Conservation (phyloP, 2,888 invertebrate genomes). For the Drosophila melanosoma region DNA sequence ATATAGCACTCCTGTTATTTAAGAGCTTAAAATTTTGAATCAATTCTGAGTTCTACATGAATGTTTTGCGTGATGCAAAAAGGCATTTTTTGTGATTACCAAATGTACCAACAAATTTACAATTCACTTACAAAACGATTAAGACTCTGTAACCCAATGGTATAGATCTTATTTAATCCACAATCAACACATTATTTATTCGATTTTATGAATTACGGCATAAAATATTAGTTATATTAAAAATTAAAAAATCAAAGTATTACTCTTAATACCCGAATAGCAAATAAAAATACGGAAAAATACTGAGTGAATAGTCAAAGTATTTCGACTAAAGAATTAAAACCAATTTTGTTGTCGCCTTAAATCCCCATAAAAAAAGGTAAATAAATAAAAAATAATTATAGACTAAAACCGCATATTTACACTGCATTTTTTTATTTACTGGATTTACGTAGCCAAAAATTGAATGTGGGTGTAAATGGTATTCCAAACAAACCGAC, state of each 20-base stretch:
- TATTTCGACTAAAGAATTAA: neutral
- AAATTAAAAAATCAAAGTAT: neutral
- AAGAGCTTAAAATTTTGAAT: neutral
- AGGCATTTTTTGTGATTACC: neutral
- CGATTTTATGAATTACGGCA: neutral
- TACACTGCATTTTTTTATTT: too few relatives aligned
- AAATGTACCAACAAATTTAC: neutral
- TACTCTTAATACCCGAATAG: neutral
- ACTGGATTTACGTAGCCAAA: neutral
- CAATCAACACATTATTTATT: neutral
- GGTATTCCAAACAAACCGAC: neutral
- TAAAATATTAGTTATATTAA: neutral
- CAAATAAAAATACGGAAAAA: neutral
- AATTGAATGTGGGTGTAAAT: neutral
- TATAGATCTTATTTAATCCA: neutral
- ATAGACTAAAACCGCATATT: too few relatives aligned
- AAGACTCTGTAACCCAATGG: neutral
- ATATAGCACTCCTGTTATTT: neutral
- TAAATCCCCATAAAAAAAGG: too few relatives aligned
- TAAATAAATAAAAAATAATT: too few relatives aligned
- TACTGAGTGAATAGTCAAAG: neutral
- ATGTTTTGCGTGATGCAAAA: neutral
- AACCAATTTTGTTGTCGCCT: too few relatives aligned
- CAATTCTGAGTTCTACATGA: neutral
- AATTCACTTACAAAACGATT: neutral